phyloP scores from a whole-genome alignment of 2,113 vertebrate species.

The Fukomys damarensis region DNA sequence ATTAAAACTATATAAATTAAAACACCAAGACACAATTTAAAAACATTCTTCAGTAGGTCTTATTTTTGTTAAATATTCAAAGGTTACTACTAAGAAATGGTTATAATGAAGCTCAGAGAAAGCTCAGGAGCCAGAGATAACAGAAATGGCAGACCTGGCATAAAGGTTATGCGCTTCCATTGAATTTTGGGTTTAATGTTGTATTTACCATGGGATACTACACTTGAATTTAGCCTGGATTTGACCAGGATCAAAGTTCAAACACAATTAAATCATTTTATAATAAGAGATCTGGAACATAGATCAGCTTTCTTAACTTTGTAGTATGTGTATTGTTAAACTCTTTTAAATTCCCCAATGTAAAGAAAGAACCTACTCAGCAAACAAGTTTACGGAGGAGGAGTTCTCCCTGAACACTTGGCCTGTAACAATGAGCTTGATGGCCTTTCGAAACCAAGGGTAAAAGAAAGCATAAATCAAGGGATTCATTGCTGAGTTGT shows the following conservation, averaged over 20 bases:
- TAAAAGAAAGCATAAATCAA: conserved; percentile 53
- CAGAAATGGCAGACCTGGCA: not conserved
- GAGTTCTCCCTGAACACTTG: conserved; percentile 54
- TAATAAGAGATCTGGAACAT: not conserved
- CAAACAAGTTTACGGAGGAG: conserved; percentile 61
- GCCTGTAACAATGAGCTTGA: conserved; percentile 54
- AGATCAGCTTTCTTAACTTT: not conserved
- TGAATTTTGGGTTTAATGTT: not conserved
- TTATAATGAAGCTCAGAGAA: not conserved
- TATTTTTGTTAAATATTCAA: not conserved
- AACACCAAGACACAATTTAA: not conserved
- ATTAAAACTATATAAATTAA: not conserved
- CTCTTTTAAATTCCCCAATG: accelerated
- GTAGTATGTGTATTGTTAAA: accelerated
- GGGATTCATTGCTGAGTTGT: conserved; percentile 59
- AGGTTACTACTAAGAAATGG: not conserved
- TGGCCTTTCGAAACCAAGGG: not conserved
- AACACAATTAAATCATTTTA: not conserved
- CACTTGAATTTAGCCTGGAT: not conserved
- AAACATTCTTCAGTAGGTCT: not conserved
- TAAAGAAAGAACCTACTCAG: not conserved
- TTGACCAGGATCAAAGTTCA: not conserved
- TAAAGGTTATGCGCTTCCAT: not conserved
- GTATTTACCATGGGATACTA: not conserved
- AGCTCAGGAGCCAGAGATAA: not conserved